Evolutionary conservation across 2,113 vertebrate species (phyloP), one percentile per base, ranked within the genome.

Genomic region (Neogale vison): DNA sequence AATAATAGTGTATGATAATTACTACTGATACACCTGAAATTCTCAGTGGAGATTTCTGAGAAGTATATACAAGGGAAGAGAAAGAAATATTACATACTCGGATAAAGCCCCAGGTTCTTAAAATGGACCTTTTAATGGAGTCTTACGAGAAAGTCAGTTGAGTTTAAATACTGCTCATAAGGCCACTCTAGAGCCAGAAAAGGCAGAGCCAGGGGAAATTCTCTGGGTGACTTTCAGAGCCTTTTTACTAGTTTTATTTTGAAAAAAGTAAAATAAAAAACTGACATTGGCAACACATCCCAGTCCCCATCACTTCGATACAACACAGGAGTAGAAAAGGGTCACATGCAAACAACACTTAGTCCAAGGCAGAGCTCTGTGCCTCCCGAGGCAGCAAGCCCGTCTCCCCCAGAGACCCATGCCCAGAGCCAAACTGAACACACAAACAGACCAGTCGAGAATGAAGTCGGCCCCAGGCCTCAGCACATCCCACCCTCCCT

Each of bases 61-160:
- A 31, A 84, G 47, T 50, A 26, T 20, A 52, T 23, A 21, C 26
- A 90, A 20, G 76, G 0, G 1, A 94, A 82, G 39, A 57, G 57
- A 94, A 94, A 93, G n/a, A 86, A 88, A 94, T 45, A 80, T 21
- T 72, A 88, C 52, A 88, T 65, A 55, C n/a, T 91, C 76, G 34
- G 84, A 90, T 82, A 57, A 88, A 95, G 42, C n/a, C 82, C 42
- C 71, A 85, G 39, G 50, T 59, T 94, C 89, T 93, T 97, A 88
- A 81, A 93, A 82, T 65, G 47, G 77, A 91, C 34, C 59, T 74
- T 94, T 84, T 76, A 80, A 93, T 14, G 63, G 90, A 72, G 34
- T 94, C 55, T 57, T 74, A 71, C 91, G 50, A 80, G 29, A 94
- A 87, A 65, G 77, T 34, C 86, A 81, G 36, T 10, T 88, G 57